Evolutionary conservation across 2,113 vertebrate genomes (phyloP).

Genomic region (Pionites leucogaster): DNA sequence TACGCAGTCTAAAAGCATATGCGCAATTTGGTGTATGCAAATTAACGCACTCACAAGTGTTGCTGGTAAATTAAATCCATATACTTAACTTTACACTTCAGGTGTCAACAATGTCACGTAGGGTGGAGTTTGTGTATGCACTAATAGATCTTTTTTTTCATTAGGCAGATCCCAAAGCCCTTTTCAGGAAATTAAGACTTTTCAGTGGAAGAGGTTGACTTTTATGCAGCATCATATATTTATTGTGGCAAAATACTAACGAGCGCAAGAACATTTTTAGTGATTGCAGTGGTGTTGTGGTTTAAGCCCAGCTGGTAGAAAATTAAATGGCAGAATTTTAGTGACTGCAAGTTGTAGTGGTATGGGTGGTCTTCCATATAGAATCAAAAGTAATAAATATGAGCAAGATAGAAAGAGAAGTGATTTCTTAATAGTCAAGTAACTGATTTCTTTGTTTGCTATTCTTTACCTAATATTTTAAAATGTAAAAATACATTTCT

Average conservation of each 20-base stretch:
- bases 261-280: background rate
- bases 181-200: background rate
- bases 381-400: background rate
- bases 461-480: background rate
- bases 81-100: constrained; percentile 12
- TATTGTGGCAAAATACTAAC: background rate
- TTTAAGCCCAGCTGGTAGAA: background rate
- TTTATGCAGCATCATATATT: background rate
- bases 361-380: background rate
- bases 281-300: background rate
- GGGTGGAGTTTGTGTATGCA: background rate
- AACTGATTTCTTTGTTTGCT: background rate
- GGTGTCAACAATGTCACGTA: background rate
- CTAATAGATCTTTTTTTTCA: background rate
- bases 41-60: constrained; percentile 33
- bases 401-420: background rate
- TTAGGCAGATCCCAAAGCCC: background rate
- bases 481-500: background rate
- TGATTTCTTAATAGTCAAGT: background rate
- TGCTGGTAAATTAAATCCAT: constrained; percentile 8
- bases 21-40: background rate
- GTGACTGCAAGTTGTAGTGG: background rate
- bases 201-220: background rate
- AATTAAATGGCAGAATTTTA: background rate
- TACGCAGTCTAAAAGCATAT: background rate